A percentile compares a stretch with the other conserved stretches of the same genome.
Evolutionary conservation across 2,113 vertebrate species (phyloP).

Genomic region (Oncorhynchus clarkii): DNA sequence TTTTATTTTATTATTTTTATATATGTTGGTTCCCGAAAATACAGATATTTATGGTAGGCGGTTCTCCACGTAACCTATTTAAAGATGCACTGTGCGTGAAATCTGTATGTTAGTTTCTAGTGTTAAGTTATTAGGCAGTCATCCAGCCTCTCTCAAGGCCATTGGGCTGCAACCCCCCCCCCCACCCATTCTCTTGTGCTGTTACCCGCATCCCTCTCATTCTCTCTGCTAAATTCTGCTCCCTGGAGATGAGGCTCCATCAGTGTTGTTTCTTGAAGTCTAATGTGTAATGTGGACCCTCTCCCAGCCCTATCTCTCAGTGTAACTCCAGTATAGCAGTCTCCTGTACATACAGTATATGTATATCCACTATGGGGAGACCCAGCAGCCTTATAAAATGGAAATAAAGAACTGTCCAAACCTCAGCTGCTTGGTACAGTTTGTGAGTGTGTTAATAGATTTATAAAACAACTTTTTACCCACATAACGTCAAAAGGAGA

Average conservation of each 20-base stretch:
- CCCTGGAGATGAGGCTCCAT: constrained; percentile 77
- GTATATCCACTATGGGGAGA: constrained; percentile 75
- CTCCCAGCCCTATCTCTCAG: constrained; percentile 70
- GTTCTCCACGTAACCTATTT: constrained; percentile 78
- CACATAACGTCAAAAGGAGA: neutral
- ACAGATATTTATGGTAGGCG: constrained; percentile 81
- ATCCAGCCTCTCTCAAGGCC: constrained; percentile 4
- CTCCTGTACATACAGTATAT: constrained; percentile 69
- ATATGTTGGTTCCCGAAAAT: constrained; percentile 76
- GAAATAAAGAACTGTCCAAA: constrained; percentile 79
- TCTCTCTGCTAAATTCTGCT: constrained; percentile 66
- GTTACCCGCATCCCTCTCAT: constrained; percentile 28
- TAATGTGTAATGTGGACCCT: constrained; percentile 80
- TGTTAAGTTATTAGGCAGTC: constrained; percentile 75
- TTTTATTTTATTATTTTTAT: constrained; percentile 53
- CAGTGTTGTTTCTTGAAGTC: constrained; percentile 80
- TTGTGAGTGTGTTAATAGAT: neutral
- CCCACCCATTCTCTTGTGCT: constrained; percentile 52
- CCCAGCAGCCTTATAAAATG: constrained; percentile 78
- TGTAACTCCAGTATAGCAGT: constrained; percentile 77
- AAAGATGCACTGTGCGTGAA: constrained; percentile 79
- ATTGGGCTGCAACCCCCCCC: constrained; percentile 41
- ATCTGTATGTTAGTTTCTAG: constrained; percentile 72
- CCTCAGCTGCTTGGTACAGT: constrained; percentile 28
- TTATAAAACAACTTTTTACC: no score